Conservation (phyloP, 2,113 vertebrate species). For the Gorsachius goisagi region DNA sequence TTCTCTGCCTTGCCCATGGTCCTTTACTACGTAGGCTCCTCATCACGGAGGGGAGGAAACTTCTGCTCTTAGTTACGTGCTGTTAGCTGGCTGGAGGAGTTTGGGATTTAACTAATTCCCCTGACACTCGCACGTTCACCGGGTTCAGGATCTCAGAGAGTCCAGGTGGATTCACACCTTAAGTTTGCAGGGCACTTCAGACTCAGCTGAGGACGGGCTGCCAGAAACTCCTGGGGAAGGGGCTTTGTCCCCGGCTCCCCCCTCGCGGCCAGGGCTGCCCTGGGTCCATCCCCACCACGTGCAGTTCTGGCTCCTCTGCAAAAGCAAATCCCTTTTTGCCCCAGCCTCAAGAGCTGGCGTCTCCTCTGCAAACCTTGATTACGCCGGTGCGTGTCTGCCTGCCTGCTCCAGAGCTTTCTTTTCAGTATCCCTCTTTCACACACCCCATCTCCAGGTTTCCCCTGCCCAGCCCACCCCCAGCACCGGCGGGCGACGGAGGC, state of each 20-base stretch:
- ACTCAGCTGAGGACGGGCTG: background rate
- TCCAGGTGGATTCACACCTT: background rate
- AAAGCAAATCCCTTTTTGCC: background rate
- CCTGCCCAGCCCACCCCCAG: constrained; percentile 90
- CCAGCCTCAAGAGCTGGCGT: accelerated
- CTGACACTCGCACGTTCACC: accelerated
- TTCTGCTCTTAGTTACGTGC: background rate
- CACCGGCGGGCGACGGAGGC: constrained; percentile 87
- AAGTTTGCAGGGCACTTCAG: background rate
- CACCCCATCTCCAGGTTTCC: constrained; percentile 80
- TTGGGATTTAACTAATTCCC: background rate
- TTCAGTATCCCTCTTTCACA: background rate
- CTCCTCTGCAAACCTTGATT: background rate
- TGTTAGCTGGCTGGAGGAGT: background rate
- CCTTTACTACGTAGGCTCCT: background rate
- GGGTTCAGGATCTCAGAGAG: background rate
- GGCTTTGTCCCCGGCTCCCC: background rate
- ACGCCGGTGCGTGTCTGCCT: accelerated
- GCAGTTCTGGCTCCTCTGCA: background rate
- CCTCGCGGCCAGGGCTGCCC: background rate
- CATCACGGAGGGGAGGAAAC: accelerated
- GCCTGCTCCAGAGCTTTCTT: no score
- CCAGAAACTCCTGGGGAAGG: background rate
- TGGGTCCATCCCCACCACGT: accelerated
- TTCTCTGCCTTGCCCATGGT: background rate